A percentile compares a stretch with the other conserved stretches of the same genome.
Evolutionary conservation across 2,113 vertebrate genomes (phyloP).

Genomic region (Clarias macrocephalus): DNA sequence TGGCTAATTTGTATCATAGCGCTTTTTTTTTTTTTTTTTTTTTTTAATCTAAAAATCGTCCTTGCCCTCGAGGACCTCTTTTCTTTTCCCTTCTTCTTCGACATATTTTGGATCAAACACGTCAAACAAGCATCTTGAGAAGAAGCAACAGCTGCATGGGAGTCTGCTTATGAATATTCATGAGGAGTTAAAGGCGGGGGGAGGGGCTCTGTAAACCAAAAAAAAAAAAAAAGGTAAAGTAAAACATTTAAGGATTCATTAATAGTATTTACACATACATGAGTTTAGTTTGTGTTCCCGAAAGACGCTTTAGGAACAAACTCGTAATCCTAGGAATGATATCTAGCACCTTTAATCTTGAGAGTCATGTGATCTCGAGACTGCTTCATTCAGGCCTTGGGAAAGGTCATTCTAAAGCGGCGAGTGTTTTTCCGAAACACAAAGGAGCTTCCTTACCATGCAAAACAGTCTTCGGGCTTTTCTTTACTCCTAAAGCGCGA

Average conservation of each 20-base stretch:
- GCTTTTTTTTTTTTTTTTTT: too few species aligned
- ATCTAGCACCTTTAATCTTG: not conserved
- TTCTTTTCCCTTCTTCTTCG: too few species aligned
- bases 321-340: not conserved
- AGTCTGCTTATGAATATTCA: slow-evolving; percentile 14
- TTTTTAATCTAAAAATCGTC: not conserved
- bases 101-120: not conserved
- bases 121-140: too few species aligned
- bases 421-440: slow-evolving; percentile 12
- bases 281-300: too few species aligned
- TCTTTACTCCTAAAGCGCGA: not conserved
- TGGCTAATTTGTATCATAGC: not conserved
- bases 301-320: not conserved
- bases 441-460: slow-evolving; percentile 17
- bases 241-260: not conserved
- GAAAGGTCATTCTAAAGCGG: slow-evolving; percentile 37
- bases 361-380: not conserved
- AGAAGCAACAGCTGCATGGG: not conserved
- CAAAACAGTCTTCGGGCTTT: not conserved
- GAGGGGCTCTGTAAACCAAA: too few species aligned
- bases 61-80: not conserved
- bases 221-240: not conserved
- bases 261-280: too few species aligned
- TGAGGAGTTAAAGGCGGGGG: not conserved
- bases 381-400: slow-evolving; percentile 9